A percentile compares a stretch with the other conserved stretches of the same genome.
Conservation (phyloP, 2,888 invertebrate genomes). For the Tortrix viridana region DNA sequence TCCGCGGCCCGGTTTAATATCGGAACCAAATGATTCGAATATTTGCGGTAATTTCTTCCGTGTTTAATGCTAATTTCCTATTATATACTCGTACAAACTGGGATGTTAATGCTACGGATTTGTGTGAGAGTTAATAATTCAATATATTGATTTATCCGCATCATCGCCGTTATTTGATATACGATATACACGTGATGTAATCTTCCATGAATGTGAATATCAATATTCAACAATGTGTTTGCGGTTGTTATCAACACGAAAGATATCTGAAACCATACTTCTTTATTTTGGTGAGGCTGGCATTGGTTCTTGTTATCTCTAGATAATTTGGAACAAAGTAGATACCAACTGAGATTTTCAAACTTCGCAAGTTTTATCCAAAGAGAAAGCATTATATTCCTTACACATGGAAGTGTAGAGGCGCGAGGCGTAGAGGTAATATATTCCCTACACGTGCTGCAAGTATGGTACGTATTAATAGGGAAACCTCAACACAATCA, state of each 20-base stretch:
- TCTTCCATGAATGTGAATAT: not conserved
- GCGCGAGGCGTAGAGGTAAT: constrained; percentile 9
- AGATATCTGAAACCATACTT: not conserved
- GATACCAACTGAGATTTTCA: not conserved
- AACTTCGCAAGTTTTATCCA: not conserved
- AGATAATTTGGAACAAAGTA: constrained; percentile 18
- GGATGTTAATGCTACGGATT: not conserved
- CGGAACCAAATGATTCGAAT: constrained; percentile 58
- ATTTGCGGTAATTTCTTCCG: constrained; percentile 50
- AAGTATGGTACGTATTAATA: constrained; percentile 1
- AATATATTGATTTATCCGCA: not conserved
- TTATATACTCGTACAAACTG: not conserved
- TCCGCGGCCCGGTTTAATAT: constrained; percentile 58
- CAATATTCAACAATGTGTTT: not conserved
- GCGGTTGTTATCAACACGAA: not conserved
- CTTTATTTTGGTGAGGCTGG: constrained; percentile 1
- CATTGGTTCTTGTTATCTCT: constrained; percentile 13
- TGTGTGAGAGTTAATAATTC: too few relatives aligned
- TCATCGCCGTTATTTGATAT: not conserved
- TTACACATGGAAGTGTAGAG: too few relatives aligned
- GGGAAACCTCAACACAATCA: constrained; percentile 12
- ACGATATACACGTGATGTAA: not conserved
- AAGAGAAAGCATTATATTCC: too few relatives aligned
- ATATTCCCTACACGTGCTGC: constrained; percentile 9
- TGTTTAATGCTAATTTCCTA: not conserved